Evolutionary conservation across 2,113 vertebrate species (phyloP).

Genomic region (Leucosticte australis): DNA sequence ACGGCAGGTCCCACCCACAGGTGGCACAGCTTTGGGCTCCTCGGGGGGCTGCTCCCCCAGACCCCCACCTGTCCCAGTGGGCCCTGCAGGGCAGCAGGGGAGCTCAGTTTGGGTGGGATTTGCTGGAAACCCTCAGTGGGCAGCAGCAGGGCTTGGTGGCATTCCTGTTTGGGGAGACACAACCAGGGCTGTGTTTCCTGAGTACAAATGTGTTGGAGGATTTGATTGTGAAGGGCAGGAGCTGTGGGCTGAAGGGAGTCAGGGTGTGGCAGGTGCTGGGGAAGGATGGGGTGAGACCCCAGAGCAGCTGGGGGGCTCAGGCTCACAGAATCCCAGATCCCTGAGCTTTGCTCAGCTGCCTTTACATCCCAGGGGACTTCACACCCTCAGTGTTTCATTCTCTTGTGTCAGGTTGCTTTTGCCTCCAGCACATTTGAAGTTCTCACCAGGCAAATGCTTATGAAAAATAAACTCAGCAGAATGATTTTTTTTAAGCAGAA

Average conservation of each 20-base stretch:
- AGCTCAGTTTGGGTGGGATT: fast-evolving
- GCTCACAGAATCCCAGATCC: fast-evolving
- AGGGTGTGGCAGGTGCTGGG: fast-evolving
- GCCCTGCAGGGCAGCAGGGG: background rate
- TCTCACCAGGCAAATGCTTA: background rate
- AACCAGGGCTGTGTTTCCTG: fast-evolving
- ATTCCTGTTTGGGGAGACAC: background rate
- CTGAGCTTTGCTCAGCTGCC: background rate
- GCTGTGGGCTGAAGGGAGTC: fast-evolving
- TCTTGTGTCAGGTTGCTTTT: background rate
- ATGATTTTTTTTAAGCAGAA: background rate
- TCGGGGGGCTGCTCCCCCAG: background rate
- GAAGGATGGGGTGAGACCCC: fast-evolving
- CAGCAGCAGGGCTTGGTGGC: background rate
- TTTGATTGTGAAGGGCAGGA: fast-evolving
- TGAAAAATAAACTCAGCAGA: background rate
- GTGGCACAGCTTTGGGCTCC: fast-evolving
- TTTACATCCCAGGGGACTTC: background rate
- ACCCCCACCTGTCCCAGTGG: fast-evolving
- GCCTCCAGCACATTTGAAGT: background rate
- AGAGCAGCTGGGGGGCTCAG: background rate
- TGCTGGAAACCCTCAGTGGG: fast-evolving
- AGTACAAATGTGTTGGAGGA: fast-evolving
- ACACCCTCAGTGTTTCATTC: fast-evolving
- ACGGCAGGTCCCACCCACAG: fast-evolving